phyloP scores from a whole-genome alignment of 2,797 vertebrate genomes.

The Amphiprion clarkii region DNA sequence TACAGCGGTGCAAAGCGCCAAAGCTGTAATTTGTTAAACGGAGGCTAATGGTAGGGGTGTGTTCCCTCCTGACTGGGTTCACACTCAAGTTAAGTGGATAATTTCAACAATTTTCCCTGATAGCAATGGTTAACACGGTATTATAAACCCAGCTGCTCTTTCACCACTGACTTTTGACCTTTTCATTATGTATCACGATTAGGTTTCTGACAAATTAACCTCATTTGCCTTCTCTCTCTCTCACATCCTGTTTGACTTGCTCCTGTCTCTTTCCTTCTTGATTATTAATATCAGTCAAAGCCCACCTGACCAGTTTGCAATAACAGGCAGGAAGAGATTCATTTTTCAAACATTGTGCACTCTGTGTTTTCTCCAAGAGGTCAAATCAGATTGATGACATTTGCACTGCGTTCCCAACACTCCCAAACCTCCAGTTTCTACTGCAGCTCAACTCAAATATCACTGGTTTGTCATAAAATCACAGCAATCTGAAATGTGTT shows the following conservation, averaged over 20 bases:
- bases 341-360: background rate
- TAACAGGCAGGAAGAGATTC: background rate
- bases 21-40: slow-evolving; percentile 76
- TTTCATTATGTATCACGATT: slow-evolving; percentile 46
- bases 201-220: slow-evolving; percentile 40
- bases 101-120: slow-evolving; percentile 68
- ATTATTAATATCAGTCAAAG: slow-evolving; percentile 2
- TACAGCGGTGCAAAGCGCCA: slow-evolving; percentile 64
- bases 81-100: slow-evolving; percentile 72
- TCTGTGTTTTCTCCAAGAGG: background rate
- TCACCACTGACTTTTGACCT: slow-evolving; percentile 54
- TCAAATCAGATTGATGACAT: background rate
- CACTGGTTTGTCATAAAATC: background rate
- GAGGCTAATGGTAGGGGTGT: slow-evolving; percentile 69
- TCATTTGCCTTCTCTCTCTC: background rate
- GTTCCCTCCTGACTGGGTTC: slow-evolving; percentile 71
- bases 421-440: too few species aligned
- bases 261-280: background rate
- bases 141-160: slow-evolving; percentile 55
- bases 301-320: background rate
- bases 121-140: slow-evolving; percentile 55
- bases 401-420: background rate
- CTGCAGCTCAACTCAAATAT: too few species aligned
- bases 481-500: background rate
- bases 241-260: slow-evolving; percentile 9